Percentiles rank a stretch among this genome's conserved stretches.
These are phyloP conservation scores for Sprattus sprattus DNA, from an alignment of 2,113 vertebrate species.

Conservation along the genomic window DNA sequence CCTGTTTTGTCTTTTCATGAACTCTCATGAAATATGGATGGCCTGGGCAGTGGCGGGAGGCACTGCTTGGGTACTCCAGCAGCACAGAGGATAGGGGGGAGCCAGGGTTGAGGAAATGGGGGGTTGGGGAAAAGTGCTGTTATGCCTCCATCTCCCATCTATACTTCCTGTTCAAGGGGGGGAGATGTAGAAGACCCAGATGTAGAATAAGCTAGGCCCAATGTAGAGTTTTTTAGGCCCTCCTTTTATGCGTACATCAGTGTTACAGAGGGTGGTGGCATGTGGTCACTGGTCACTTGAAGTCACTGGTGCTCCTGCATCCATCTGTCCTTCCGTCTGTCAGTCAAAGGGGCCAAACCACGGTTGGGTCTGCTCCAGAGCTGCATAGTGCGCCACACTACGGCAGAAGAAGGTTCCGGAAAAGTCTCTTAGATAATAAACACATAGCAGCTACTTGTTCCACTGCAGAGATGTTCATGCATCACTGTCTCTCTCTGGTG, in stretches of 20 bases:
- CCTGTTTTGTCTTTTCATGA: neutral
- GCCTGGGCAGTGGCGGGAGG: neutral
- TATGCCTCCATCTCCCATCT: too few species aligned
- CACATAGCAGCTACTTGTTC: neutral
- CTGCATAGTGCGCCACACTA: neutral
- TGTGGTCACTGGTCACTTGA: neutral
- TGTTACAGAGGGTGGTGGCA: neutral
- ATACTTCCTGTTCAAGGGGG: neutral
- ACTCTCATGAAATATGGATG: conserved; percentile 39
- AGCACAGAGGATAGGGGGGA: neutral
- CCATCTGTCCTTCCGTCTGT: neutral
- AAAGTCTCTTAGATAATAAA: neutral
- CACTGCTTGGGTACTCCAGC: neutral
- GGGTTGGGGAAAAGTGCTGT: neutral
- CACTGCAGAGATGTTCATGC: neutral
- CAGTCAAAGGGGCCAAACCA: neutral
- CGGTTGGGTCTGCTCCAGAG: neutral
- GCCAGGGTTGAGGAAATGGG: neutral
- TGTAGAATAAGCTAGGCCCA: too few species aligned
- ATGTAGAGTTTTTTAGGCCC: too few species aligned
- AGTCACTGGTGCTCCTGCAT: neutral
- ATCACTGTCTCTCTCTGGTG: neutral
- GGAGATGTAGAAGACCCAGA: neutral
- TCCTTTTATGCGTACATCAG: neutral
- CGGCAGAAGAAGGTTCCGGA: neutral